Conservation (phyloP, 2,113 vertebrate species). For the Pachycephala philippinensis region DNA sequence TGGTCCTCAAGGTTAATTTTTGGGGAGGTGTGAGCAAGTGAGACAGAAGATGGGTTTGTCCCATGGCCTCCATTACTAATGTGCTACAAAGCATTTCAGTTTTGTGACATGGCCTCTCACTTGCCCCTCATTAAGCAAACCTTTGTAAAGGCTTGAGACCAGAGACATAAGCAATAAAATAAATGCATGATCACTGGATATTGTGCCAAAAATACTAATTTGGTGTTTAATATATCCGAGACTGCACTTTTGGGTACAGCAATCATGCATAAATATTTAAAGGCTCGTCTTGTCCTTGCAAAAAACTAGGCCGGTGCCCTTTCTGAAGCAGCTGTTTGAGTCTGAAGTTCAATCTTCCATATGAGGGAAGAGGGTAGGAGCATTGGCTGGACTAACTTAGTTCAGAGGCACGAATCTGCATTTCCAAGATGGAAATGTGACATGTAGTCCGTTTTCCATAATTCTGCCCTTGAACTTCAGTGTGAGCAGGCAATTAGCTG, state of each 20-base stretch:
- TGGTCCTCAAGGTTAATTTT: not conserved
- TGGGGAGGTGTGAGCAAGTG: constrained; percentile 22
- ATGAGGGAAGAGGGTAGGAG: not conserved
- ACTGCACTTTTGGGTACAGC: not conserved
- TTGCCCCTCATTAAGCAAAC: constrained; percentile 57
- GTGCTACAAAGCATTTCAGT: not conserved
- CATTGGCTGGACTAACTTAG: not conserved
- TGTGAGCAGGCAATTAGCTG: not conserved
- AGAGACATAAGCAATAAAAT: constrained; percentile 4
- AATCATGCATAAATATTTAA: constrained; percentile 66
- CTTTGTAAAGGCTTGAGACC: constrained; percentile 67
- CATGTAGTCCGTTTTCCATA: not conserved
- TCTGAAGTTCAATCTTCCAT: not conserved
- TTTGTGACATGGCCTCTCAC: constrained; percentile 42
- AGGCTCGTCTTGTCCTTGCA: constrained; percentile 45
- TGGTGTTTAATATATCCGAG: not conserved
- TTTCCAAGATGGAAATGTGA: not conserved
- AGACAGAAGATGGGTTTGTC: not conserved
- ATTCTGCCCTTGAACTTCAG: not conserved
- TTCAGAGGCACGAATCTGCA: not conserved
- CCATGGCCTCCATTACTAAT: not conserved
- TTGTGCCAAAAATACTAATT: constrained; percentile 34
- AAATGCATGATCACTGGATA: not conserved
- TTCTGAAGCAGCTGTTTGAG: not conserved
- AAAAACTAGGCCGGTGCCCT: not conserved